These are phyloP conservation scores for Cherax quadricarinatus DNA, from an alignment of 1,140 invertebrate genomes.

Conservation along the genomic window DNA sequence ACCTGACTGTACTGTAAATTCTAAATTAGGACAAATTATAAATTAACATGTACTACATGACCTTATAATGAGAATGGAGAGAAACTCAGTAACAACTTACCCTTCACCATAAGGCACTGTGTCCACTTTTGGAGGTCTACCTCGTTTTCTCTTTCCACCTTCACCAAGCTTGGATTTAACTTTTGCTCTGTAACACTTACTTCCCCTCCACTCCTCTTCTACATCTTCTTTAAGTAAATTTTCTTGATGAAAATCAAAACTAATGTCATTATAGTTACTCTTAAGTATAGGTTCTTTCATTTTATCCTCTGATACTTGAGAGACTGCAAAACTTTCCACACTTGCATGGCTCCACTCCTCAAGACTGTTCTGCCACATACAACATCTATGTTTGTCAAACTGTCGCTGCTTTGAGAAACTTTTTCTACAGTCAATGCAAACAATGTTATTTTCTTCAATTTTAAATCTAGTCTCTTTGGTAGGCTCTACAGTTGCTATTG, in stretches of 20 bases:
- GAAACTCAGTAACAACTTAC: not conserved
- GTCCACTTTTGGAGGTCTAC: constrained; percentile 39
- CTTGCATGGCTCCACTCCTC: not conserved
- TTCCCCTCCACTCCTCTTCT: constrained; percentile 30
- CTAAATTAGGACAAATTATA: too few relatives aligned
- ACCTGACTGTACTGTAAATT: too few relatives aligned
- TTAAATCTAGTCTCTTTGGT: not conserved
- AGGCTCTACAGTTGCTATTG: not conserved
- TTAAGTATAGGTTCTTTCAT: not conserved
- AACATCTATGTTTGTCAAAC: constrained; percentile 43
- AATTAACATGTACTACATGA: too few relatives aligned
- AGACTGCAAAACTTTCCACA: not conserved
- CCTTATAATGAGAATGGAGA: not conserved
- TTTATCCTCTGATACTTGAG: constrained; percentile 1
- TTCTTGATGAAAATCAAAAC: not conserved
- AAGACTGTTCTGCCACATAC: constrained; percentile 29
- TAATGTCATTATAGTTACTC: not conserved
- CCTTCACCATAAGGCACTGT: not conserved
- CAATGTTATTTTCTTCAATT: not conserved
- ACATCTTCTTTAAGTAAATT: constrained; percentile 5
- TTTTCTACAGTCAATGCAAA: constrained; percentile 21
- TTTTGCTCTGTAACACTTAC: constrained; percentile 20
- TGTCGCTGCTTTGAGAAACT: constrained; percentile 27
- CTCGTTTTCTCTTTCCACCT: constrained; percentile 11
- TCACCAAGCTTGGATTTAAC: not conserved